These are phyloP conservation scores for Drosophila putrida DNA, from an alignment of 2,888 invertebrate genomes.

Conservation along the genomic window DNA sequence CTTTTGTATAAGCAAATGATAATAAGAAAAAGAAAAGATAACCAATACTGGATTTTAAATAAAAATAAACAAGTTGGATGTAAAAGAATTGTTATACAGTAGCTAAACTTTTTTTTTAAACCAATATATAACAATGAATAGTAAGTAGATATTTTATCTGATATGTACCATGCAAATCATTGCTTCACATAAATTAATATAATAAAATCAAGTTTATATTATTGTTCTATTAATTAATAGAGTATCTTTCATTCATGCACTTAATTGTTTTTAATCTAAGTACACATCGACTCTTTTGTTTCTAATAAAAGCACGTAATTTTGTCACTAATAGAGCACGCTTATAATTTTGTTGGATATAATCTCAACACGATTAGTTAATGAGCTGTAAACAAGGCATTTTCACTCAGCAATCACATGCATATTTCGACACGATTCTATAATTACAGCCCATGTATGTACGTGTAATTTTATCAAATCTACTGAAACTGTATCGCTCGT, in stretches of 20 bases:
- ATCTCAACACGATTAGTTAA: conserved; percentile 15
- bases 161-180: too few relatives aligned
- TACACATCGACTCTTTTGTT: conserved; percentile 29
- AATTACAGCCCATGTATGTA: conserved; percentile 6
- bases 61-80: too few relatives aligned
- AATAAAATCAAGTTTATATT: too few relatives aligned
- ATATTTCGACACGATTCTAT: conserved; percentile 10
- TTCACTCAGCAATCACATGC: not conserved
- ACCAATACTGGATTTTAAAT: not conserved
- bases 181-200: too few relatives aligned
- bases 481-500: conserved; percentile 1
- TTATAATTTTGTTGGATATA: conserved; percentile 24
- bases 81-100: too few relatives aligned
- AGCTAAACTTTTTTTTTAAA: too few relatives aligned
- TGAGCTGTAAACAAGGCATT: conserved; percentile 22
- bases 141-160: too few relatives aligned
- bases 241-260: too few relatives aligned
- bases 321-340: conserved; percentile 9
- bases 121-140: too few relatives aligned
- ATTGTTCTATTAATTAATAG: too few relatives aligned
- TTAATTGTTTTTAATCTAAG: too few relatives aligned
- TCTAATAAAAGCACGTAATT: not conserved
- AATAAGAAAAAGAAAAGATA: not conserved
- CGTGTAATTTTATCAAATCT: conserved; percentile 7
- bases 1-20: conserved; percentile 1